Percentiles rank a stretch among this genome's conserved stretches.
Conservation (phyloP, 2,888 invertebrate genomes). For the Hetaerina titia region DNA sequence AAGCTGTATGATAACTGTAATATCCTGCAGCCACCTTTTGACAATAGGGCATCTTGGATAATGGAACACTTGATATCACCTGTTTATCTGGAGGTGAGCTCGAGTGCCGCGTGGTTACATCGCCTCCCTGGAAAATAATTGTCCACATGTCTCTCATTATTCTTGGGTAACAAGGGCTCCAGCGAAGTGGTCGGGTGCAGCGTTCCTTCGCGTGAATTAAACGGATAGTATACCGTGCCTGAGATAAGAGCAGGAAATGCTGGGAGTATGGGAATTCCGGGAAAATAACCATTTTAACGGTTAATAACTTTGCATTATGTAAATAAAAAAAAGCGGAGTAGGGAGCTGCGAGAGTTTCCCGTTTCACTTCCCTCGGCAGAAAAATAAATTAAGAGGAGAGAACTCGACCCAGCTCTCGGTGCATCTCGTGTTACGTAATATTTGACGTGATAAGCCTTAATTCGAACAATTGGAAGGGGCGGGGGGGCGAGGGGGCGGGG, state of each 20-base stretch:
- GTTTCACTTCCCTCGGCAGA: background rate
- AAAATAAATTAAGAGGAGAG: background rate
- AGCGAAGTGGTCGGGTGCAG: background rate
- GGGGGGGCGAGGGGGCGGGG: background rate
- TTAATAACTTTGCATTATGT: background rate
- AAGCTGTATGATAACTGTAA: background rate
- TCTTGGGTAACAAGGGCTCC: background rate
- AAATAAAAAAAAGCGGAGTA: background rate
- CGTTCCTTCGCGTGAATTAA: background rate
- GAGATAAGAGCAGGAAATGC: background rate
- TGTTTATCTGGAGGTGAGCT: background rate
- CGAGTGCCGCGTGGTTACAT: background rate
- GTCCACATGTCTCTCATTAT: slow-evolving; percentile 9
- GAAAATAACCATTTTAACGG: background rate
- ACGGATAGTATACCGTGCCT: background rate
- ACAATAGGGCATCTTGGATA: background rate
- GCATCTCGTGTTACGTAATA: background rate
- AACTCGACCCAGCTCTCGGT: background rate
- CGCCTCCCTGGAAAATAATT: background rate
- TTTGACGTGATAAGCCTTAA: slow-evolving; percentile 8
- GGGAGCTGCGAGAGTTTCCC: background rate
- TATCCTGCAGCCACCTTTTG: background rate
- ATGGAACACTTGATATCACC: background rate
- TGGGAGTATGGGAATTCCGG: background rate
- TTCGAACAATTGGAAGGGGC: background rate